Evolutionary conservation across 2,888 invertebrate species (phyloP).

Genomic region (Microplitis manilae): DNA sequence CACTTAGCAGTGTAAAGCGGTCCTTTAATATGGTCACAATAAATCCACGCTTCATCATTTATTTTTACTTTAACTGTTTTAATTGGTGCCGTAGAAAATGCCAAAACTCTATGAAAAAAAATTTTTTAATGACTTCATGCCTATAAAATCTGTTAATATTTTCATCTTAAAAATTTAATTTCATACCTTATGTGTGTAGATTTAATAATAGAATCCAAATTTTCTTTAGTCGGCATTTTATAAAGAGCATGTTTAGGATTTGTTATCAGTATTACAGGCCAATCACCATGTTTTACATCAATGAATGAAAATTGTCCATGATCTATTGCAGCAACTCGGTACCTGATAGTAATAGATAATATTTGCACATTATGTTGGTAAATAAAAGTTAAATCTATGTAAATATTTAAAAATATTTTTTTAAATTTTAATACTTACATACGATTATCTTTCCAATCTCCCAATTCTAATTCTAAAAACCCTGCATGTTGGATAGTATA

Average conservation of each 20-base stretch:
- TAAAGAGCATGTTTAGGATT: constrained; percentile 92
- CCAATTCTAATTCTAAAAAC: constrained; percentile 89
- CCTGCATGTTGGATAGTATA: constrained; percentile 88
- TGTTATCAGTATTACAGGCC: constrained; percentile 89
- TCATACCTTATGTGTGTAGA: constrained; percentile 85
- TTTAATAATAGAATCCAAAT: constrained; percentile 76
- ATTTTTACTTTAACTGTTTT: constrained; percentile 79
- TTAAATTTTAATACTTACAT: constrained; percentile 73
- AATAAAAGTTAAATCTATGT: no score
- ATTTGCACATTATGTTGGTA: no score
- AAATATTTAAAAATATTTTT: not conserved
- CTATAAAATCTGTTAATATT: constrained; percentile 41
- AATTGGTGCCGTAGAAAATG: constrained; percentile 82
- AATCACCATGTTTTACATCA: constrained; percentile 82
- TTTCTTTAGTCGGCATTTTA: constrained; percentile 82
- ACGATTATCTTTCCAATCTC: constrained; percentile 94
- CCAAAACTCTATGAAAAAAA: constrained; percentile 76
- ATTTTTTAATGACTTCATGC: constrained; percentile 17
- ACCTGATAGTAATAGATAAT: no score
- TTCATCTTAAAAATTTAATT: constrained; percentile 27
- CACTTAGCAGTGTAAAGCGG: constrained; percentile 83
- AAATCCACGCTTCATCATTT: constrained; percentile 78
- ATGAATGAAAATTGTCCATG: constrained; percentile 90
- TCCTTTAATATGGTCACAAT: constrained; percentile 76
- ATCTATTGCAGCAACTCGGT: constrained; percentile 87